Percentiles rank a stretch among this genome's conserved stretches.
Evolutionary conservation across 2,113 vertebrate species (phyloP).

Genomic region (Crotalus tigris): DNA sequence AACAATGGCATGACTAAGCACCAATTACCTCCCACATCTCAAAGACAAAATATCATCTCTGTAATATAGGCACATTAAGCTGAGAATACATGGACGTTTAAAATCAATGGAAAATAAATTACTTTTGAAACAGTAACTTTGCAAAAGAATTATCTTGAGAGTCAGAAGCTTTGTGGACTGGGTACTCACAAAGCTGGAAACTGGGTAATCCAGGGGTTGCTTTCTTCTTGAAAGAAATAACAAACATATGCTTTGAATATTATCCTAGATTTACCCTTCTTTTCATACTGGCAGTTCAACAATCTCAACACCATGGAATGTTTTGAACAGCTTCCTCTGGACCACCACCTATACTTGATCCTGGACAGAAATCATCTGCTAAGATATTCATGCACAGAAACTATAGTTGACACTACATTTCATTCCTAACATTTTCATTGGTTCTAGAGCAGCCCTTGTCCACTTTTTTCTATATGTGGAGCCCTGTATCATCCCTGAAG

Average conservation of each 20-base stretch:
- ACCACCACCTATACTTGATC: not conserved
- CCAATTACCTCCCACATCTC: not conserved
- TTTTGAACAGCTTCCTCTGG: not conserved
- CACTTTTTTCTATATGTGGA: not conserved
- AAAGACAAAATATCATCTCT: not conserved
- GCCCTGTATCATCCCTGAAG: not conserved
- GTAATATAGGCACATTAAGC: not conserved
- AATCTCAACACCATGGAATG: not conserved
- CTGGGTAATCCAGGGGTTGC: not conserved
- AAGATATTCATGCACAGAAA: not conserved
- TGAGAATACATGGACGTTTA: not conserved
- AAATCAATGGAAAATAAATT: not conserved
- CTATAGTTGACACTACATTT: not conserved
- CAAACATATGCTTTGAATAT: not conserved
- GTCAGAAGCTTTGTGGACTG: not conserved
- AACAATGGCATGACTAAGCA: not conserved
- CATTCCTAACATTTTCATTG: not conserved
- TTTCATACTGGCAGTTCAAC: not conserved
- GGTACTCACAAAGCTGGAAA: not conserved
- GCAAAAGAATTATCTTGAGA: not conserved
- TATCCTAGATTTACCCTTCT: not conserved
- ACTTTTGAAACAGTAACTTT: not conserved
- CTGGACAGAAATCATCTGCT: not conserved
- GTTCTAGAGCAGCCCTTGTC: not conserved
- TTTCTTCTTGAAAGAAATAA: not conserved